A percentile compares a stretch with the other conserved stretches of the same genome.
phyloP scores from a whole-genome alignment of 2,113 vertebrate species.

The Neofelis nebulosa region DNA sequence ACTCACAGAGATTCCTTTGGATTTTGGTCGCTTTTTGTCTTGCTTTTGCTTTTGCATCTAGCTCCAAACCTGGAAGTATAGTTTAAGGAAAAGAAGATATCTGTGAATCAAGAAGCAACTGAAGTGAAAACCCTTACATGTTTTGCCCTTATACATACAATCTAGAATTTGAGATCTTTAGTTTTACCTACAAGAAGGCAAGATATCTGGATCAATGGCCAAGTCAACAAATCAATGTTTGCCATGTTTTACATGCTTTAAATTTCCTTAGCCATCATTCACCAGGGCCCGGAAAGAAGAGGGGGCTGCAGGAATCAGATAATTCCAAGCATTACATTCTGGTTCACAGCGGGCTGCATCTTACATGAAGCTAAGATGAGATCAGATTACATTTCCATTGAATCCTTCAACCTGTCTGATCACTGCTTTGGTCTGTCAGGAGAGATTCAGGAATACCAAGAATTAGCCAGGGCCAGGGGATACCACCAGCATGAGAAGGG shows the following conservation, averaged over 20 bases:
- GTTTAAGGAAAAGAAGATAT: not conserved
- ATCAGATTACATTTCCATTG: conserved; percentile 60
- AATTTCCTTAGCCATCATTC: not conserved
- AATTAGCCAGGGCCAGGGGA: not conserved
- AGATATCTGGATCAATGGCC: not conserved
- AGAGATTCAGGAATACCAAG: conserved; percentile 12
- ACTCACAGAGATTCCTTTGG: not conserved
- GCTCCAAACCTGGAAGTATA: not conserved
- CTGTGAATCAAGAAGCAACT: not conserved
- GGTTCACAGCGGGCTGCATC: conserved; percentile 46
- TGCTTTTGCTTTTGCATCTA: not conserved
- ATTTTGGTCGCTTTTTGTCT: not conserved
- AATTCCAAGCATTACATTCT: conserved; percentile 47
- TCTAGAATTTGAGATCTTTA: not conserved
- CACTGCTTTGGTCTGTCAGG: conserved; percentile 54
- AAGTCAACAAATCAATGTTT: conserved; percentile 7
- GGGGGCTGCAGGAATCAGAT: not conserved
- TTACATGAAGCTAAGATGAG: conserved; percentile 36
- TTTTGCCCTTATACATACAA: not conserved
- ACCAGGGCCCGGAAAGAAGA: not conserved
- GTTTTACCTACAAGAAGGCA: conserved; percentile 12
- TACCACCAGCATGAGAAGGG: not conserved
- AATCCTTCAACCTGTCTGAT: conserved; percentile 55
- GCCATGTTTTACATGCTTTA: conserved; percentile 10
- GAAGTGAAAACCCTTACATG: not conserved